Conservation (phyloP, 2,888 invertebrate species). For the Helicoverpa assulta region DNA sequence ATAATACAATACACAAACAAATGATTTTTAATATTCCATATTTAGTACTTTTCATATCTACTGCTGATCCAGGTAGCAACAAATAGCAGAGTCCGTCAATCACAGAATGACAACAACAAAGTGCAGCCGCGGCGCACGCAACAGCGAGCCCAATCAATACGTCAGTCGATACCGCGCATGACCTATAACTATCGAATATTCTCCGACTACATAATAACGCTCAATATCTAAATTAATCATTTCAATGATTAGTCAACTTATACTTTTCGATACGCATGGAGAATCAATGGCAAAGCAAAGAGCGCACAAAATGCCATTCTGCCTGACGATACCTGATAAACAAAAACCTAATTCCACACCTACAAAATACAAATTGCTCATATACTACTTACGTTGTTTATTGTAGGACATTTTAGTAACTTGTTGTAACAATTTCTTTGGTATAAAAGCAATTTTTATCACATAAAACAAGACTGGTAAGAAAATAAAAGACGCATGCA, state of each 20-base stretch:
- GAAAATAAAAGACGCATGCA: neutral
- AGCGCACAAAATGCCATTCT: neutral
- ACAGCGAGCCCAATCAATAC: neutral
- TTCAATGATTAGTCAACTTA: neutral
- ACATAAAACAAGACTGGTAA: constrained; percentile 14
- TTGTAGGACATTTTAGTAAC: constrained; percentile 52
- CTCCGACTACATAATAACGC: neutral
- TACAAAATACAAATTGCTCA: neutral
- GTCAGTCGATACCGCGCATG: constrained; percentile 1
- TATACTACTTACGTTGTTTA: constrained; percentile 58
- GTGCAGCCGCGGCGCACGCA: neutral
- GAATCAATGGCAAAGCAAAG: neutral
- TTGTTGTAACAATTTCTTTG: constrained; percentile 16
- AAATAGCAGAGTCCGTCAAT: neutral
- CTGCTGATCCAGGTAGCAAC: no score
- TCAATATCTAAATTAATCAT: neutral
- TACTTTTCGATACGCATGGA: neutral
- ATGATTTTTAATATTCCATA: no score
- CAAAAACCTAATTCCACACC: neutral
- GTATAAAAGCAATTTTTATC: constrained; percentile 32
- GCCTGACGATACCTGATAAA: neutral
- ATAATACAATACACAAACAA: no score
- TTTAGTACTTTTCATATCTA: no score
- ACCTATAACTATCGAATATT: neutral
- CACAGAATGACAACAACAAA: neutral